Evolutionary conservation across 1,140 invertebrate species (phyloP).

Genomic region (Drosophila serrata): DNA sequence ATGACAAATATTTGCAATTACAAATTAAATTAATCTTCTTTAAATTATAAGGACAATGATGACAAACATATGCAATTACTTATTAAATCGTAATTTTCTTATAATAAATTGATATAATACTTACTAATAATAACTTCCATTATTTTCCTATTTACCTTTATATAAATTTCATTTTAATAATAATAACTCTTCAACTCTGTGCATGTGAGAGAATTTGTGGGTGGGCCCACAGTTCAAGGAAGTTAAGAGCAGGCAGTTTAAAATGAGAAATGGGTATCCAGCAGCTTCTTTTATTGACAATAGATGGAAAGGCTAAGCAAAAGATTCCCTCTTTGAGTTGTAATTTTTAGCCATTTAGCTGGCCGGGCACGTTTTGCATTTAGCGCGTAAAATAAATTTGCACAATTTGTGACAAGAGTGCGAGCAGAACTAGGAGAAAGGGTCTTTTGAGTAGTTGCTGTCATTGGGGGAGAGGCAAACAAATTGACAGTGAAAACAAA

Average conservation of each 20-base stretch:
- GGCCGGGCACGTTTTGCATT: slow-evolving; percentile 81
- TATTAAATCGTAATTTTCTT: neutral
- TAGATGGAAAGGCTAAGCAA: slow-evolving; percentile 53
- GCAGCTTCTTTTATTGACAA: slow-evolving; percentile 69
- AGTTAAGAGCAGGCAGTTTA: slow-evolving; percentile 43
- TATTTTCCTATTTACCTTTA: neutral
- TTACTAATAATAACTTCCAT: neutral
- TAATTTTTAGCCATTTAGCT: slow-evolving; percentile 80
- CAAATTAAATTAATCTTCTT: no score
- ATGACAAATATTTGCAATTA: no score
- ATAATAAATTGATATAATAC: neutral
- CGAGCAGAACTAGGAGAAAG: slow-evolving; percentile 26
- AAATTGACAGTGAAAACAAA: slow-evolving; percentile 65
- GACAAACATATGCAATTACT: neutral
- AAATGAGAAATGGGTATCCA: slow-evolving; percentile 39
- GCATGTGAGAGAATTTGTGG: slow-evolving; percentile 55
- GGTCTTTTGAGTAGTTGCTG: neutral
- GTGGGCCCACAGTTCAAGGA: slow-evolving; percentile 58
- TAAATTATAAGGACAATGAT: neutral
- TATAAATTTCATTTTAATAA: neutral
- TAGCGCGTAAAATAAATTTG: slow-evolving; percentile 82
- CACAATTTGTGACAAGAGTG: slow-evolving; percentile 82
- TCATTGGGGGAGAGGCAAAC: slow-evolving; percentile 31
- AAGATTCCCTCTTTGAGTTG: slow-evolving; percentile 52
- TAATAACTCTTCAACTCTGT: slow-evolving; percentile 18